phyloP scores from a whole-genome alignment of 2,113 vertebrate genomes.

The Pterophyllum scalare region DNA sequence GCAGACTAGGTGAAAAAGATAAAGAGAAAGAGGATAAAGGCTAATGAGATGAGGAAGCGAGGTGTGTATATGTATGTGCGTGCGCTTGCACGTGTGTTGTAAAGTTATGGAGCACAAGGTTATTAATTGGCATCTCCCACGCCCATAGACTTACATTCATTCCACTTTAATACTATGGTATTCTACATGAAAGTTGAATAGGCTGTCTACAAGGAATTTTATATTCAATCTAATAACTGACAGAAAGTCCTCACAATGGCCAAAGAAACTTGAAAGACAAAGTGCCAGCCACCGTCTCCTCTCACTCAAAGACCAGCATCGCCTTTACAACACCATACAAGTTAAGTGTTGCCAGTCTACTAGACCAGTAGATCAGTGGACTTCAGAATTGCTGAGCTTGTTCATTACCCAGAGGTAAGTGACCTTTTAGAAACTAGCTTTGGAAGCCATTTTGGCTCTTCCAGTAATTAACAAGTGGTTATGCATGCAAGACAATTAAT shows the following conservation, averaged over 20 bases:
- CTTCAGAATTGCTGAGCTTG: slow-evolving; percentile 58
- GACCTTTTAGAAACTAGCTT: slow-evolving; percentile 77
- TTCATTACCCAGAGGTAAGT: slow-evolving; percentile 72
- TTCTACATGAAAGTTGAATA: slow-evolving; percentile 60
- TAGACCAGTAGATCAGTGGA: slow-evolving; percentile 30
- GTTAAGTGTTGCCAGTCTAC: slow-evolving; percentile 29
- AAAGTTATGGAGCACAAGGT: slow-evolving; percentile 63
- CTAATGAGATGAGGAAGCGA: slow-evolving; percentile 72
- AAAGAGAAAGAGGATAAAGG: slow-evolving; percentile 70
- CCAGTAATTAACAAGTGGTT: slow-evolving; percentile 79
- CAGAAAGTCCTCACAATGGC: slow-evolving; percentile 46
- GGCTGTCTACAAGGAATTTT: slow-evolving; percentile 37
- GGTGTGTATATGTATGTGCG: slow-evolving; percentile 8
- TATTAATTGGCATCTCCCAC: slow-evolving; percentile 71
- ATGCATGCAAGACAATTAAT: slow-evolving; percentile 78
- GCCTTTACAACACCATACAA: slow-evolving; percentile 34
- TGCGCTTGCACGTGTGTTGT: background rate
- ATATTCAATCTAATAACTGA: slow-evolving; percentile 42
- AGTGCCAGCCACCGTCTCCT: slow-evolving; percentile 17
- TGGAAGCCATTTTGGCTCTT: slow-evolving; percentile 74
- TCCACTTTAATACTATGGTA: slow-evolving; percentile 41
- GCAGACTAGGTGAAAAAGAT: slow-evolving; percentile 69
- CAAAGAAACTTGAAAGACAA: slow-evolving; percentile 51
- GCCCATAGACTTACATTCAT: slow-evolving; percentile 50
- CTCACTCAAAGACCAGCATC: slow-evolving; percentile 27